These are phyloP conservation scores for Hystrix brachyura DNA, from an alignment of 2,113 vertebrate genomes.

Conservation along the genomic window DNA sequence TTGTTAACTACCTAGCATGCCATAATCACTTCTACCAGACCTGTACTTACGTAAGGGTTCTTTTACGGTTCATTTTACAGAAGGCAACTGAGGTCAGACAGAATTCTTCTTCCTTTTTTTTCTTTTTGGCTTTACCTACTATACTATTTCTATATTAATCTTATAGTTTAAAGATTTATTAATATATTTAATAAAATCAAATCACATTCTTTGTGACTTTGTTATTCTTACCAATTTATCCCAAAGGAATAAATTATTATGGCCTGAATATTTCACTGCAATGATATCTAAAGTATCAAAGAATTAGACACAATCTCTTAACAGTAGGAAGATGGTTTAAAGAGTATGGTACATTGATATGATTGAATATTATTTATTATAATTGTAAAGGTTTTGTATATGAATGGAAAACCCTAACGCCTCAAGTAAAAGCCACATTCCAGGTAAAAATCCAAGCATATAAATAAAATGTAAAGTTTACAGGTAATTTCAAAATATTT, in stretches of 20 bases:
- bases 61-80: neutral
- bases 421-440: neutral
- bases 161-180: slow-evolving; percentile 33
- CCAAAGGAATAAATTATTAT: neutral
- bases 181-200: slow-evolving; percentile 13
- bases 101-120: neutral
- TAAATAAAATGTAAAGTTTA: slow-evolving; percentile 48
- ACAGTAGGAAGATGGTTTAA: neutral
- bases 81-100: neutral
- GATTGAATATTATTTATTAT: neutral
- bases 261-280: neutral
- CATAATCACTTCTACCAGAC: neutral
- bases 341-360: neutral
- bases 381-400: neutral
- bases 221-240: slow-evolving; percentile 38
- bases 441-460: slow-evolving; percentile 7
- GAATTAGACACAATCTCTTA: neutral
- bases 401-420: neutral
- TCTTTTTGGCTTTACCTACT: neutral
- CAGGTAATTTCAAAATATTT: slow-evolving; percentile 19
- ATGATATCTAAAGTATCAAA: neutral
- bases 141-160: neutral
- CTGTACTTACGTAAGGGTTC: neutral
- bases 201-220: neutral
- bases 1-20: neutral